phyloP scores from a whole-genome alignment of 2,113 vertebrate species.

The Pitta sordida region DNA sequence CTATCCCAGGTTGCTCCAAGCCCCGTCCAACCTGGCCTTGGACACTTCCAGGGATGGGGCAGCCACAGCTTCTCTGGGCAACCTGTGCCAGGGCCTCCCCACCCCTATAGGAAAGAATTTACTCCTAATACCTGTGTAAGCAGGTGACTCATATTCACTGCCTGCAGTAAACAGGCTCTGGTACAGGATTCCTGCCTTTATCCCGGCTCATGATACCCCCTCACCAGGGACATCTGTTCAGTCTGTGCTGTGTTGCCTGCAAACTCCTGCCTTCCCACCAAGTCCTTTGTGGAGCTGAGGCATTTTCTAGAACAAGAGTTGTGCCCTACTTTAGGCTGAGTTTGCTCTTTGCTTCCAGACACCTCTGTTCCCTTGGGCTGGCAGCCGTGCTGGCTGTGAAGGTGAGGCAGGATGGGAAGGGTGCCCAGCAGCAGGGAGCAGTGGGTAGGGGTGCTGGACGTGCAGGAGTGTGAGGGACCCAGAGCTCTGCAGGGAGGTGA shows the following conservation, averaged over 20 bases:
- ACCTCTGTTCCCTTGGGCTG: background rate
- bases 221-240: background rate
- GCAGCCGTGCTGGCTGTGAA: background rate
- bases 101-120: background rate
- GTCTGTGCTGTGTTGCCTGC: background rate
- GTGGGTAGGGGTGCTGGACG: background rate
- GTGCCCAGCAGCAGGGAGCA: background rate
- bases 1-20: background rate
- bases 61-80: background rate
- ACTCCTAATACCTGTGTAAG: background rate
- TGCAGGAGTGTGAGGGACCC: background rate
- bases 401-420: background rate
- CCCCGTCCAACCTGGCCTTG: too few species aligned
- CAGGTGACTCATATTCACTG: background rate
- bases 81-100: background rate
- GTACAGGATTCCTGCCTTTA: background rate
- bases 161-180: background rate
- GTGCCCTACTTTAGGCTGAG: background rate
- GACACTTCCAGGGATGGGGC: background rate
- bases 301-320: background rate
- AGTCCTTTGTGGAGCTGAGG: background rate
- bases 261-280: background rate
- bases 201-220: rapidly evolving
- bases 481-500: background rate
- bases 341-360: background rate